These are phyloP conservation scores for Tribolium freemani DNA, from an alignment of 2,888 invertebrate genomes.

Conservation along the genomic window DNA sequence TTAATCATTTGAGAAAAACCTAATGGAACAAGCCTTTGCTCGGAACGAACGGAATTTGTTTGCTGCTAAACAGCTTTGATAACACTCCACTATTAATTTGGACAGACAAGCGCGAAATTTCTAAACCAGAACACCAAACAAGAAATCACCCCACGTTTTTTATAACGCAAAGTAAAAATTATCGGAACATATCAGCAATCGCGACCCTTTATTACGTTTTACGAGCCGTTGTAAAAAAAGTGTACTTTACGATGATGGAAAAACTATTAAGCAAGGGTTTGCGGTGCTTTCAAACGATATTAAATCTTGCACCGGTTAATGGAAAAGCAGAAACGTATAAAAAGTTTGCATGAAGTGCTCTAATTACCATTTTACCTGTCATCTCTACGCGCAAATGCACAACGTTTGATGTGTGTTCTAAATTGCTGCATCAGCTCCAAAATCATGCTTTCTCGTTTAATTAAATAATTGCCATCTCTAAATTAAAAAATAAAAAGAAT, in stretches of 20 bases:
- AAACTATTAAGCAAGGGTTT: neutral
- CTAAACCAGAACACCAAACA: neutral
- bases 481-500: conserved; percentile 19
- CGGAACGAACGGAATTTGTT: neutral
- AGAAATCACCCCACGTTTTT: neutral
- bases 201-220: neutral
- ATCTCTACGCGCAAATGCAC: neutral
- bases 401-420: conserved; percentile 22
- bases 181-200: neutral
- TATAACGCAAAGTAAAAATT: neutral
- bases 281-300: conserved; percentile 4
- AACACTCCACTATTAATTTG: conserved; percentile 11
- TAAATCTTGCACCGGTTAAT: neutral
- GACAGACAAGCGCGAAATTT: neutral
- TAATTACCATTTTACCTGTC: conserved; percentile 14
- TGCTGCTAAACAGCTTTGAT: conserved; percentile 12
- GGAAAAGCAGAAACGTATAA: conserved; percentile 7
- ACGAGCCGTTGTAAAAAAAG: neutral
- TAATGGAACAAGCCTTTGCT: conserved; percentile 12
- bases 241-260: neutral
- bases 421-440: neutral
- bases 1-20: conserved; percentile 12
- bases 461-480: conserved; percentile 27
- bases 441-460: neutral
- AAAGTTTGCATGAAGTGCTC: conserved; percentile 5